Base-by-base conservation (phyloP, 2,888 invertebrate species). In the Heteromurus nitidus region DNA sequence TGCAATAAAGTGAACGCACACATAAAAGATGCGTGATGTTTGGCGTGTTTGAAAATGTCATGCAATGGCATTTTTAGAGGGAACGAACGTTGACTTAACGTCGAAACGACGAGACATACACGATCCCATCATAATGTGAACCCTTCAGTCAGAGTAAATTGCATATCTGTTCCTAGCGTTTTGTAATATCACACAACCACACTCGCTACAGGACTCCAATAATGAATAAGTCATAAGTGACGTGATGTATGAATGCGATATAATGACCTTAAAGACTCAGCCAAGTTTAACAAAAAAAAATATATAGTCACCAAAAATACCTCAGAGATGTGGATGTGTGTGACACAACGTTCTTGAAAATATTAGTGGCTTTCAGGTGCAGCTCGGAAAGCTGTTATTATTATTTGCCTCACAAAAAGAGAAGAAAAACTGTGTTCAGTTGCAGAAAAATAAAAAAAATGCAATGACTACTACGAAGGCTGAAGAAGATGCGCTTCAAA, bases 191-290 rank as follows among this genome's bases (percentile, higher is more conserved):
- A n/a, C 11, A 3, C 16, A 2, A 44, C 16, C 13, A 36, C 20
- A 31, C 2, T n/a, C 11, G 44, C 5, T 64, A 60, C 20, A 7
- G 30, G 31, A 64, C 20, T 47, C n/a, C 11, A 67, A 67, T 47
- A 67, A 47, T 67, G 20, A 18, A 30, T n/a, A 13, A 31, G 62
- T 3, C 3, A 11, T 9, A 62, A 60, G 64, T 74, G 74, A 74
- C 74, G 74, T 74, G 74, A 74, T 74, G 64, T 74, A 74, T 74
- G 74, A 65, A 64, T 74, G 53, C 53, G 64, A 74, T 53, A 65
- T 64, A 36, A 65, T 74, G 74, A 74, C 74, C 74, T 74, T 64
- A 64, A 42, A n/a, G n/a, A n/a, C n/a, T n/a, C n/a, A n/a, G 53
- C 20, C 31, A 28, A 26, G 64, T 22, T 64, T n/a, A 28, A 60